Evolutionary conservation across 2,797 vertebrate species (phyloP).

Genomic region (Sebastes matsubarae): DNA sequence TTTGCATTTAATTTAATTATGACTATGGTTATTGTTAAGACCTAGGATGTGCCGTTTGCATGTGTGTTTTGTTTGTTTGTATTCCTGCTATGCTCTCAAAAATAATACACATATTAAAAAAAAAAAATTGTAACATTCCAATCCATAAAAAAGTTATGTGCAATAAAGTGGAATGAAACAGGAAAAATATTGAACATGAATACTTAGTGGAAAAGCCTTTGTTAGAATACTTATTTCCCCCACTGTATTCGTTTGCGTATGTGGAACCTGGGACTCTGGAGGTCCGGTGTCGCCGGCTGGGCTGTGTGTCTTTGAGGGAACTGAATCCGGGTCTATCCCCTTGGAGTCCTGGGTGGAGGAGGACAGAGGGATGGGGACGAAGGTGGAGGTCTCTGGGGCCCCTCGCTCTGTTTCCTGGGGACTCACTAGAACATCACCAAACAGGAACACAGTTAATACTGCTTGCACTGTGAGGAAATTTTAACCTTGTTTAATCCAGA

Average conservation of each 20-base stretch:
- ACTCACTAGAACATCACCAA: constrained; percentile 32
- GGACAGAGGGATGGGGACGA: not conserved
- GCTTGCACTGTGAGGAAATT: not conserved
- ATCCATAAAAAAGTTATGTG: not conserved
- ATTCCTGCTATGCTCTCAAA: no score
- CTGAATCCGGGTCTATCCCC: not conserved
- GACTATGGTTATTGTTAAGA: no score
- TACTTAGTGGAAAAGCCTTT: not conserved
- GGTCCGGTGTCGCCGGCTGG: constrained; percentile 10
- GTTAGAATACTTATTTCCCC: not conserved
- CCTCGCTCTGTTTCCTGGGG: not conserved
- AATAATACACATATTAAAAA: no score
- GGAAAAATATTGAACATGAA: not conserved
- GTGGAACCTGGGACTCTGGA: constrained; percentile 30
- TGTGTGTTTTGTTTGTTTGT: no score
- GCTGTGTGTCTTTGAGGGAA: not conserved
- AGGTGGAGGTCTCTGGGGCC: not conserved
- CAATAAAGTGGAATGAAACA: not conserved
- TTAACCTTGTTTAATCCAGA: not conserved
- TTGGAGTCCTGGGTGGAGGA: constrained; percentile 23
- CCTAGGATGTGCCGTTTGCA: no score
- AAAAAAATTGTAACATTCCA: not conserved
- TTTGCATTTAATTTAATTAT: no score
- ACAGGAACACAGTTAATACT: not conserved
- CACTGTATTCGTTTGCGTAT: not conserved